Percentiles rank a stretch among this genome's conserved stretches.
These are phyloP conservation scores for Rhabdomys pumilio DNA, from an alignment of 2,797 vertebrate species.

Conservation along the genomic window DNA sequence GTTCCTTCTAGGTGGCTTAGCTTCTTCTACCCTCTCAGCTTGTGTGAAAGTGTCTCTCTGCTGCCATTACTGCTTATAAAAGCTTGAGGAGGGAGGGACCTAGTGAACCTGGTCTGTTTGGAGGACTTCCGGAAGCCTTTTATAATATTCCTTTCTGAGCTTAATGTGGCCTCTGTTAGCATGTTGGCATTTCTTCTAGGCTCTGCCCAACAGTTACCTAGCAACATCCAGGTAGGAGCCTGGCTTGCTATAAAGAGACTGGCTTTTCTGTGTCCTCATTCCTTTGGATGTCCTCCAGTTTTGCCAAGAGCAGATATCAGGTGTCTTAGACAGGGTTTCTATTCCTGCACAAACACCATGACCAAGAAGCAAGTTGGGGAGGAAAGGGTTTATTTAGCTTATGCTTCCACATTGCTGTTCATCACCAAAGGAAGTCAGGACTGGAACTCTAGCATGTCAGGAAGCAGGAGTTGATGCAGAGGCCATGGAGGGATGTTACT, in stretches of 20 bases:
- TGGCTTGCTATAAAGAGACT: background rate
- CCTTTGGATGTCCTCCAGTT: background rate
- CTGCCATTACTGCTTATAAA: background rate
- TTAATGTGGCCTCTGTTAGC: background rate
- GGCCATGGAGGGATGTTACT: no score
- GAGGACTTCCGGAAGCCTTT: background rate
- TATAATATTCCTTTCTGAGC: background rate
- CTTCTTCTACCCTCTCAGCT: background rate
- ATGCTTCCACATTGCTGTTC: no score
- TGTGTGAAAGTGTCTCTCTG: background rate
- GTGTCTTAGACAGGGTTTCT: no score
- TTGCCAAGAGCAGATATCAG: background rate
- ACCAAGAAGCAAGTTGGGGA: no score
- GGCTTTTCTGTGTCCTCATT: background rate
- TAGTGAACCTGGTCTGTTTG: background rate
- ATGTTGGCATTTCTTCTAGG: background rate
- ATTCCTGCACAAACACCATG: no score
- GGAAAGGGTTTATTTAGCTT: no score
- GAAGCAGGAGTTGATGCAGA: no score
- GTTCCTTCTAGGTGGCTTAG: background rate
- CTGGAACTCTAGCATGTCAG: no score
- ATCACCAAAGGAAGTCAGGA: no score
- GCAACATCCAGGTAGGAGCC: background rate
- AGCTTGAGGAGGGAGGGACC: background rate
- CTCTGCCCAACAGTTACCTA: background rate